phyloP scores from a whole-genome alignment of 2,888 invertebrate species.

The Epistrophe eligans region DNA sequence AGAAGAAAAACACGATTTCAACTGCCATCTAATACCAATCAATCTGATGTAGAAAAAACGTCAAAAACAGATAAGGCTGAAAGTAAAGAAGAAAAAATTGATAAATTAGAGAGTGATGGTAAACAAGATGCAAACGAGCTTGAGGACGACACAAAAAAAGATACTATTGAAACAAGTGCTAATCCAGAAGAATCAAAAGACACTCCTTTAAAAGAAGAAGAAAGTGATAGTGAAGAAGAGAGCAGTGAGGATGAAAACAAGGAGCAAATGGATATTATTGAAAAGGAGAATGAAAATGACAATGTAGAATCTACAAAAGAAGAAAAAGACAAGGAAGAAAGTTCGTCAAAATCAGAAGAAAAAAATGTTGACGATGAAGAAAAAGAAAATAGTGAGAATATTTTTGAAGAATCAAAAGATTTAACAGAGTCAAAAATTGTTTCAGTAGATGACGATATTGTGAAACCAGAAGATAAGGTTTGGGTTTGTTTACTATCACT shows the following conservation, averaged over 20 bases:
- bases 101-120: slow-evolving; percentile 37
- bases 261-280: slow-evolving; percentile 52
- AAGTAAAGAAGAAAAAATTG: slow-evolving; percentile 19
- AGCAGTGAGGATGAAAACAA: slow-evolving; percentile 48
- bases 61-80: slow-evolving; percentile 20
- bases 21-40: slow-evolving; percentile 18
- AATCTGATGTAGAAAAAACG: slow-evolving; percentile 36
- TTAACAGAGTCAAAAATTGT: slow-evolving; percentile 15
- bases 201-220: slow-evolving; percentile 8
- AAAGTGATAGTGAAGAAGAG: slow-evolving; percentile 52
- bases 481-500: slow-evolving; percentile 31
- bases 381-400: slow-evolving; percentile 26
- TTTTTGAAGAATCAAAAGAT: slow-evolving; percentile 27
- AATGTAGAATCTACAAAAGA: slow-evolving; percentile 51
- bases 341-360: slow-evolving; percentile 29
- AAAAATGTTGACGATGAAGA: slow-evolving; percentile 35
- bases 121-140: slow-evolving; percentile 57
- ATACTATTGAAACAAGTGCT: slow-evolving; percentile 19
- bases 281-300: slow-evolving; percentile 47
- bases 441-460: slow-evolving; percentile 2
- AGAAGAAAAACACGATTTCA: slow-evolving; percentile 31
- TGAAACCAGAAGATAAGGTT: slow-evolving; percentile 56
- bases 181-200: slow-evolving; percentile 20
- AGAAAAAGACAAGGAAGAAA: slow-evolving; percentile 59
- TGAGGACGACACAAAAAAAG: slow-evolving; percentile 45